phyloP scores from a whole-genome alignment of 2,113 vertebrate species.

The Rana temporaria region DNA sequence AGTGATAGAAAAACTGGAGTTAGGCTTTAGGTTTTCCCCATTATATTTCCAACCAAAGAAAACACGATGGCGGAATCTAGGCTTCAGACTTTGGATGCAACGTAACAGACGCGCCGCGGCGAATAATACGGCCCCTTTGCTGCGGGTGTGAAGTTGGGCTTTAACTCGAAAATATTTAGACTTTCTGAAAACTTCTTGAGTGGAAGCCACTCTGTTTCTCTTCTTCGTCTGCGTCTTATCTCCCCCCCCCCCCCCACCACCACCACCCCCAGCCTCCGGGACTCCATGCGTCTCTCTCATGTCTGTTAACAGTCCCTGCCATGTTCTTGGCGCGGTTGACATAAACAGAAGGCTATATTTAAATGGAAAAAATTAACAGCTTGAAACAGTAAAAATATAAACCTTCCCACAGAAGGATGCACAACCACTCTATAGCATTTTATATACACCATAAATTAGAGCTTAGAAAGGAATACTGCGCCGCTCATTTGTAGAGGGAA shows the following conservation, averaged over 20 bases:
- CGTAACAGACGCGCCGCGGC: too few relatives aligned
- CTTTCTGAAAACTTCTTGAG: constrained; percentile 11
- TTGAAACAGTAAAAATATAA: constrained; percentile 68
- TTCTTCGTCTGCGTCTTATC: background rate
- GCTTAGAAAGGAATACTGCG: constrained; percentile 62
- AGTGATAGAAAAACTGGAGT: too few relatives aligned
- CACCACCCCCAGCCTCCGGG: constrained; percentile 15
- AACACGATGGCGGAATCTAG: too few relatives aligned
- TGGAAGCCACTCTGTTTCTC: background rate
- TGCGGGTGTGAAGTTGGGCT: too few relatives aligned
- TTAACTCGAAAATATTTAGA: background rate
- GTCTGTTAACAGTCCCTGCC: constrained; percentile 49
- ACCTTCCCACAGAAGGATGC: constrained; percentile 68
- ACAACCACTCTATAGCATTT: constrained; percentile 69
- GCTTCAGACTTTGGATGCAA: too few relatives aligned
- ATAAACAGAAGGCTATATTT: constrained; percentile 66
- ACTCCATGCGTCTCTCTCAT: constrained; percentile 31
- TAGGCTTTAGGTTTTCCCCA: too few relatives aligned
- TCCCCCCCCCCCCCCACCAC: background rate
- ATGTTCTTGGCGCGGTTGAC: constrained; percentile 50
- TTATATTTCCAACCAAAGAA: too few relatives aligned
- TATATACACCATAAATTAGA: constrained; percentile 70
- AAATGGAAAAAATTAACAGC: constrained; percentile 68
- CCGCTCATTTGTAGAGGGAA: constrained; percentile 58
- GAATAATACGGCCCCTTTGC: too few relatives aligned